Base-by-base conservation (phyloP, 2,888 invertebrate genomes). In the Nebria salina region DNA sequence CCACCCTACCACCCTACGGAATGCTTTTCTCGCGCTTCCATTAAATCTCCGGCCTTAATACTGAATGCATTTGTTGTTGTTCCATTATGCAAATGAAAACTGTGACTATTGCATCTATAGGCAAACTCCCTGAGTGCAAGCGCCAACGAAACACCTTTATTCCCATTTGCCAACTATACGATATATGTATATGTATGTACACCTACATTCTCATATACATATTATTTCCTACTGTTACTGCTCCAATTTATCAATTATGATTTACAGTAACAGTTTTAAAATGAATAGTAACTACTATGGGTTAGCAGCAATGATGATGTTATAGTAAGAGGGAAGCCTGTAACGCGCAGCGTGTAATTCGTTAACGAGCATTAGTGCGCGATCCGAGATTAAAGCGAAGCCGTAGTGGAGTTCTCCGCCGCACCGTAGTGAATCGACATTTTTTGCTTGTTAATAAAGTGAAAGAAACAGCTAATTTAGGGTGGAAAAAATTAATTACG, bases 21-120 rank as follows among this genome's bases (percentile, higher is more conserved):
- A 34, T 64, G 68, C 64, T 83, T 66, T 70, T 82, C 83, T 82
- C 78, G 82, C 83, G 82, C 86, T 86, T 86, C 88, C 89, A 89
- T 89, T 89, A 89, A 89, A 89, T 89, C 89, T 89, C 88, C 88
- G 87, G 87, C 88, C 88, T 88, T 89, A 89, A 89, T 89, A 89
- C 89, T 88, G 89, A 89, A 89, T 89, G 89, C 89, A 89, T 89
- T 89, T 89, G 89, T 89, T 89, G 89, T 89, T 89, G 88, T 89
- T 89, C 89, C 89, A 89, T 89, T 89, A 89, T 89, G 89, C 88
- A 89, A 89, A 89, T 89, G 89, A 89, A 89, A 89, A 89, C 88
- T 88, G 87, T 72, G 73, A 81, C 75, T 75, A 75, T 65, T 15
- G 68, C 6, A 41, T 64, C 34, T 20, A 20, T 20, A 20, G 20